These are phyloP conservation scores for Zosterops lateralis DNA, from an alignment of 2,113 vertebrate genomes.

Conservation along the genomic window DNA sequence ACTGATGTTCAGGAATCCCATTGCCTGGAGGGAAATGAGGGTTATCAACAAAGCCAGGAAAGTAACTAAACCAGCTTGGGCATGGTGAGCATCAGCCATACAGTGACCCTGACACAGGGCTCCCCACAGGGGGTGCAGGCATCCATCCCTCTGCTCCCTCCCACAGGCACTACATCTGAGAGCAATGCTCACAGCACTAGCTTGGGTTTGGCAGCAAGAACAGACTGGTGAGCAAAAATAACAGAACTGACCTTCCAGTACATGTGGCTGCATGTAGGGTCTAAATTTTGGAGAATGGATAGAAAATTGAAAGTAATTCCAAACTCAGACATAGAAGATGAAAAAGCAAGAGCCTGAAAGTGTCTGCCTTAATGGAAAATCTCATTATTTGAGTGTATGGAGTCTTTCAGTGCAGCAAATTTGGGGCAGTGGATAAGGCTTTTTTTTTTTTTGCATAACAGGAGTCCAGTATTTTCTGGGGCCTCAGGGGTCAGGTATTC, in stretches of 20 bases:
- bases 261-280: background rate
- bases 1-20: background rate
- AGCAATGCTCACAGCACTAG: background rate
- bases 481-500: background rate
- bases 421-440: background rate
- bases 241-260: background rate
- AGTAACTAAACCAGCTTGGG: background rate
- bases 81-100: background rate
- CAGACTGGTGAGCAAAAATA: background rate
- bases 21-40: background rate
- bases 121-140: background rate
- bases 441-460: background rate
- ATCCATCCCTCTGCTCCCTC: background rate
- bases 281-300: background rate
- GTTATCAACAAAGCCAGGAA: background rate
- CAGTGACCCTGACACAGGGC: background rate
- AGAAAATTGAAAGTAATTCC: background rate
- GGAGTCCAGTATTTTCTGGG: background rate
- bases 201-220: background rate
- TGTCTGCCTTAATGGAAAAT: background rate
- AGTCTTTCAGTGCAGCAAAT: background rate
- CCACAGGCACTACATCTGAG: rapidly evolving
- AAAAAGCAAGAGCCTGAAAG: background rate
- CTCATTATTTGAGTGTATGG: background rate
- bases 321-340: background rate